A percentile compares a stretch with the other conserved stretches of the same genome.
phyloP scores from a whole-genome alignment of 2,797 vertebrate genomes.

The Dicrostonyx torquatus region DNA sequence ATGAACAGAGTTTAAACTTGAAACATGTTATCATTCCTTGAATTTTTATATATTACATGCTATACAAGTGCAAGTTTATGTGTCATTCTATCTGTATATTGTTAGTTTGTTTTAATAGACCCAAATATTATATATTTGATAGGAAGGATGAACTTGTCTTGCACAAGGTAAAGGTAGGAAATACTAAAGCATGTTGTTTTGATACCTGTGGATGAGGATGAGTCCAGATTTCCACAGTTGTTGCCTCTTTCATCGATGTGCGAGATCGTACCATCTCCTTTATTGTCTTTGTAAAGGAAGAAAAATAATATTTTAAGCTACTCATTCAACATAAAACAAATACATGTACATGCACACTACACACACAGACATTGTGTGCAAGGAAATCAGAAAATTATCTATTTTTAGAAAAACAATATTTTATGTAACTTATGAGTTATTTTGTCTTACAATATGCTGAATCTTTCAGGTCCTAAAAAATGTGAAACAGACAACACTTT shows the following conservation, averaged over 20 bases:
- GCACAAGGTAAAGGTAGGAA: neutral
- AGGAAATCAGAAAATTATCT: neutral
- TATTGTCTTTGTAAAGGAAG: conserved; percentile 42
- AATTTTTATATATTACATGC: neutral
- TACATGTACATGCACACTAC: neutral
- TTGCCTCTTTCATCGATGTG: conserved; percentile 56
- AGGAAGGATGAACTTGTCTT: neutral
- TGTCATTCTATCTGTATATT: neutral
- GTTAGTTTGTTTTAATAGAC: neutral
- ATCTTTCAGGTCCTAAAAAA: neutral
- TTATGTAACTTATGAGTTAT: neutral
- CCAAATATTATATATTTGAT: neutral
- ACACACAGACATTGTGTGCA: neutral
- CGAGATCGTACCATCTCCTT: conserved; percentile 19
- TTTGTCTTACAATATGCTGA: neutral
- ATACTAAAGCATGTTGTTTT: neutral
- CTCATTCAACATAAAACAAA: neutral
- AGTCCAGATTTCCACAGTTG: conserved; percentile 63
- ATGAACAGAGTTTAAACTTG: neutral
- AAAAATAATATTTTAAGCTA: neutral
- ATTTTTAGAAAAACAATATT: neutral
- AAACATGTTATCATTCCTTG: neutral
- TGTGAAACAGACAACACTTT: neutral
- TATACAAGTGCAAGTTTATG: no score
- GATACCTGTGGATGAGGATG: conserved; percentile 67